Evolutionary conservation across 2,113 vertebrate genomes (phyloP), one percentile per base, ranked within the genome.

Genomic region (Erinaceus europaeus): DNA sequence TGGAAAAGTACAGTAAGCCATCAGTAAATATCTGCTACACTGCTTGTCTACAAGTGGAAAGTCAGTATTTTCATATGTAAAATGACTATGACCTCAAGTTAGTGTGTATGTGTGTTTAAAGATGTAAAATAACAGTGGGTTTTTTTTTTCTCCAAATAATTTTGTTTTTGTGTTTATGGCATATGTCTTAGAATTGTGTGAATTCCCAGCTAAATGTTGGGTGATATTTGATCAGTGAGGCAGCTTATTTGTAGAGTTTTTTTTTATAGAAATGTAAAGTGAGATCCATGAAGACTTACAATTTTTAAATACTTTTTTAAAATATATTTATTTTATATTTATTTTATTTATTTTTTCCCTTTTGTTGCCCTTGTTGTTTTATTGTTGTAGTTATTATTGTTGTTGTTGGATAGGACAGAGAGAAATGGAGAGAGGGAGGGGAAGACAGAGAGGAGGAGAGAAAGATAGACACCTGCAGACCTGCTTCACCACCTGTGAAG

Each of bases 261-360:
- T 87, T 75, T 23, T 29, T 1, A 17, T 15, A 13, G n/a, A 52
- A 29, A 52, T 74, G 48, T 32, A 34, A 80, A 18, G 8, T 38
- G 21, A n/a, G 36, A 46, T 9, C 8, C 32, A 29, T 25, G 27
- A 57, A 36, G 8, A 68, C 81, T 84, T 36, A 21, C 0, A 0
- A 21, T n/a, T n/a, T n/a, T n/a, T n/a, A n/a, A n/a, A n/a, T n/a
- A n/a, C n/a, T n/a, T n/a, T n/a, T n/a, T n/a, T n/a, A n/a, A n/a
- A n/a, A n/a, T n/a, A n/a, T n/a, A n/a, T n/a, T n/a, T n/a, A n/a
- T n/a, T n/a, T n/a, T n/a, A n/a, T n/a, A n/a, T n/a, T n/a, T n/a
- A n/a, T n/a, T n/a, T n/a, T n/a, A n/a, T n/a, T n/a, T n/a, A n/a
- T n/a, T n/a, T n/a, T n/a, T n/a, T n/a, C n/a, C n/a, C n/a, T n/a